These are phyloP conservation scores for Mormyrus iriodes DNA, from an alignment of 2,113 vertebrate genomes.

Conservation along the genomic window DNA sequence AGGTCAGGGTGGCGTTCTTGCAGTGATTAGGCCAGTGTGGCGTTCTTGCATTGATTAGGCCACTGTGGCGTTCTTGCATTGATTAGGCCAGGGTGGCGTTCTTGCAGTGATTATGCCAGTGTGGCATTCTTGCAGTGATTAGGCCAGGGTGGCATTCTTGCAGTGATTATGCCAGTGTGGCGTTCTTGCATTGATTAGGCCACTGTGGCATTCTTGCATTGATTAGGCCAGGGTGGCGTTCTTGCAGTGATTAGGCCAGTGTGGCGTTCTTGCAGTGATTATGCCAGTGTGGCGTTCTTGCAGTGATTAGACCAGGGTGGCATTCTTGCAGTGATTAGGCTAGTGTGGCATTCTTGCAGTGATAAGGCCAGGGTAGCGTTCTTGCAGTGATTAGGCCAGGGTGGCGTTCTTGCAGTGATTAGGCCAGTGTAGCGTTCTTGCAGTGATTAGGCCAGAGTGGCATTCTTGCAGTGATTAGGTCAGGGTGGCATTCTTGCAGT, in stretches of 20 bases:
- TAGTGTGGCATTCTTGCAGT: background rate
- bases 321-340: too few relatives aligned
- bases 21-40: background rate
- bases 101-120: background rate
- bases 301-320: too few relatives aligned
- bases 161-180: too few relatives aligned
- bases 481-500: too few relatives aligned
- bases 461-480: too few relatives aligned
- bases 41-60: background rate
- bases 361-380: background rate
- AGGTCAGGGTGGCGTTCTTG: background rate
- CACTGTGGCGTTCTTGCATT: background rate
- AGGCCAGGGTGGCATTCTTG: too few relatives aligned
- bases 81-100: background rate
- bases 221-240: background rate
- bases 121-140: too few relatives aligned
- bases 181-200: background rate
- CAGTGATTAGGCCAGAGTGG: background rate
- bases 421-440: background rate
- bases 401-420: background rate
- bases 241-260: background rate
- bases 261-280: too few relatives aligned
- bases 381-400: background rate
- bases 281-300: too few relatives aligned
- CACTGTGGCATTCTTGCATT: too few relatives aligned